A percentile compares a stretch with the other conserved stretches of the same genome.
Conservation (phyloP, 2,888 invertebrate genomes). For the Danaus chrysippus region DNA sequence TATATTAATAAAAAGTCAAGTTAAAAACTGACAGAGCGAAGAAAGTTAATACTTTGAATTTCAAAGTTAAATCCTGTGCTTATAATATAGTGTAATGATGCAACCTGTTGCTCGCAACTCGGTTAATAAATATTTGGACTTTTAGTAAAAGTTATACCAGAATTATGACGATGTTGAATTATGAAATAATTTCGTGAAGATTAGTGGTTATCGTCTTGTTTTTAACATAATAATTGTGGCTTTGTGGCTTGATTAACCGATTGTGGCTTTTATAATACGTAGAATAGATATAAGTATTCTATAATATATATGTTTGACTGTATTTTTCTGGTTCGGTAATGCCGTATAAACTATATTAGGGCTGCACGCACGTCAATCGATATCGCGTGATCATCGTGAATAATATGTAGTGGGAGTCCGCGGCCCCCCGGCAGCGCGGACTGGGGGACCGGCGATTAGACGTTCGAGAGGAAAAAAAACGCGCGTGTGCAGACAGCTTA, state of each 20-base stretch:
- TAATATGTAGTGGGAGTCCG: conserved; percentile 53
- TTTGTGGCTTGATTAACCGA: no score
- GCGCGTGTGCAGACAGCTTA: no score
- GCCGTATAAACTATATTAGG: conserved; percentile 47
- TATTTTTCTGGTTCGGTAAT: conserved; percentile 25
- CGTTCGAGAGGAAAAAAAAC: conserved; percentile 20
- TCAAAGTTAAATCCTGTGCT: conserved; percentile 23
- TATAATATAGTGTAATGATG: conserved; percentile 56
- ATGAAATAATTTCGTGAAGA: no score
- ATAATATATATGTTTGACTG: background rate
- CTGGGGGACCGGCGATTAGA: conserved; percentile 38
- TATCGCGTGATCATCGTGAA: conserved; percentile 73
- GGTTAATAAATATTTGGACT: conserved; percentile 18
- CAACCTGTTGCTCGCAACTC: conserved; percentile 55
- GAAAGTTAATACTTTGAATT: conserved; percentile 13
- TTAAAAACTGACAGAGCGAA: background rate
- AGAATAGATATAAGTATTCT: no score
- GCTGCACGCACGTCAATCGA: conserved; percentile 65
- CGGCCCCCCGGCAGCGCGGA: conserved; percentile 41
- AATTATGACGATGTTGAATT: background rate
- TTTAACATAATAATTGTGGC: no score
- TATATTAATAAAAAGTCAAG: background rate
- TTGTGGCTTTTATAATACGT: no score
- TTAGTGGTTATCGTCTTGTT: no score
- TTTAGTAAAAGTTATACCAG: conserved; percentile 8